Percentiles rank a stretch among this genome's conserved stretches.
Conservation (phyloP, 2,797 vertebrate genomes). For the Vireo griseus region DNA sequence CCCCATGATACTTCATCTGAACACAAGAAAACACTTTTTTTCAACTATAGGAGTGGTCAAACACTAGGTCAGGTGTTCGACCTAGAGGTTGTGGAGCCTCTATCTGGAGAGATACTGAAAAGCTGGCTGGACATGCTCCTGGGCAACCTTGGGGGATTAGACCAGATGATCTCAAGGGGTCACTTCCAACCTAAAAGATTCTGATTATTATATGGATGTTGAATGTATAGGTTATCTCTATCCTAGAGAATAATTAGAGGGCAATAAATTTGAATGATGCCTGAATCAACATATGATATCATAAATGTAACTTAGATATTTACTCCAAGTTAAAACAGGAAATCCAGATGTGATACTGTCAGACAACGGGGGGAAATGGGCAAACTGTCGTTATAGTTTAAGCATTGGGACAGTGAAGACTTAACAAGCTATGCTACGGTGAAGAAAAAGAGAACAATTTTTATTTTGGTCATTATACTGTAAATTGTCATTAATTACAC, state of each 20-base stretch:
- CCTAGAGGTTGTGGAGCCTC: background rate
- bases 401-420: background rate
- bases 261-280: background rate
- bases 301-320: background rate
- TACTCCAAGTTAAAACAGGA: background rate
- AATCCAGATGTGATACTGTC: background rate
- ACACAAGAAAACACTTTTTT: background rate
- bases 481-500: background rate
- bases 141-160: background rate
- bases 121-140: background rate
- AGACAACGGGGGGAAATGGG: rapidly evolving
- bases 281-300: background rate
- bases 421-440: background rate
- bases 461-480: background rate
- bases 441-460: background rate
- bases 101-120: background rate
- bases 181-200: background rate
- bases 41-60: background rate
- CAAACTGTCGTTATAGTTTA: background rate
- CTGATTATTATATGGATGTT: background rate
- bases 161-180: background rate
- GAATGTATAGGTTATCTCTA: background rate
- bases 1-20: background rate
- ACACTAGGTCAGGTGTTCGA: background rate
- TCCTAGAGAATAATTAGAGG: background rate